phyloP scores from a whole-genome alignment of 2,888 invertebrate species.

The Euzetes globulus region DNA sequence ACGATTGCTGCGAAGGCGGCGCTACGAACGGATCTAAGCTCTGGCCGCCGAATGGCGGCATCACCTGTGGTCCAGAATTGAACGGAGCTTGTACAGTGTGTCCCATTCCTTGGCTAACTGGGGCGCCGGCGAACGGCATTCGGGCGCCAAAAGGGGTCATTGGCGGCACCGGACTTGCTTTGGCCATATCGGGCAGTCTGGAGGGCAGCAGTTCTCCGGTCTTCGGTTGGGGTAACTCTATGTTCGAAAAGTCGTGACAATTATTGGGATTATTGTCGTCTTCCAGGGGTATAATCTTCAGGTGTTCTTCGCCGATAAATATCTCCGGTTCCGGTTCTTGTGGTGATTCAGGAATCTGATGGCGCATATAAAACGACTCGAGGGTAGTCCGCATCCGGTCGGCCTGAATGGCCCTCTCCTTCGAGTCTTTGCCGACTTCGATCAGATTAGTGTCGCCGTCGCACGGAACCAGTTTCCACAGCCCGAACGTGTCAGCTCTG shows the following conservation, averaged over 20 bases:
- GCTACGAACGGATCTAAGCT: neutral
- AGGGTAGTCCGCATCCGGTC: conserved; percentile 14
- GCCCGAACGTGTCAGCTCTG: neutral
- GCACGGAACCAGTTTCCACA: conserved; percentile 33
- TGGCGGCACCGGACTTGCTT: neutral
- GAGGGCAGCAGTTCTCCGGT: neutral
- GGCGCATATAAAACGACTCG: conserved; percentile 12
- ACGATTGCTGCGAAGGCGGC: neutral
- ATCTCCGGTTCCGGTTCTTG: conserved; percentile 73
- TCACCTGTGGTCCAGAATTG: neutral
- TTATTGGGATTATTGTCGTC: conserved; percentile 53
- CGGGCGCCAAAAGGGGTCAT: neutral
- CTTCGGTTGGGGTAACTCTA: conserved; percentile 3
- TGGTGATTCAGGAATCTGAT: conserved; percentile 60
- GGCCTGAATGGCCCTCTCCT: conserved; percentile 29
- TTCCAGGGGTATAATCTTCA: conserved; percentile 75
- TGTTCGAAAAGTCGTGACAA: conserved; percentile 20
- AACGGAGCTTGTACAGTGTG: too few species aligned
- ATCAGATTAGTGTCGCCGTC: conserved; percentile 20
- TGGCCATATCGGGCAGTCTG: neutral
- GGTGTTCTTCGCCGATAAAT: conserved; percentile 59
- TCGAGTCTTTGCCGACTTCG: conserved; percentile 32
- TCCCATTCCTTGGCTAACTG: too few species aligned
- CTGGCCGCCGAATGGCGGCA: neutral
- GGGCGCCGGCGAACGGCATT: too few species aligned